A percentile compares a stretch with the other conserved stretches of the same genome.
These are phyloP conservation scores for Aphodius granarius DNA, from an alignment of 2,888 invertebrate genomes.

Conservation along the genomic window DNA sequence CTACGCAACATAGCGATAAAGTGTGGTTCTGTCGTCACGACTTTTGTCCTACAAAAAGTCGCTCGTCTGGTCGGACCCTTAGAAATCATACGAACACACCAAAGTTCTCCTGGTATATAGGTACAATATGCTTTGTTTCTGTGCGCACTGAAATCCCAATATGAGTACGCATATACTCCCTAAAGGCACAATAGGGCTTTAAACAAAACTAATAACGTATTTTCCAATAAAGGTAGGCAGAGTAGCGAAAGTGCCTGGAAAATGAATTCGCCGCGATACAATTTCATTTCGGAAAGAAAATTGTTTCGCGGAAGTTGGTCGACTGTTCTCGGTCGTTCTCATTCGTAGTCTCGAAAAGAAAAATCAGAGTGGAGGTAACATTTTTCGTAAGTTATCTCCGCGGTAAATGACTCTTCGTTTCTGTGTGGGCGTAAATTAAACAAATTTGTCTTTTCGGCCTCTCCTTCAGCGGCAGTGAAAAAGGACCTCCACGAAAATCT, in stretches of 20 bases:
- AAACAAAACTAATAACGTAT: neutral
- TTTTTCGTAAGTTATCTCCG: constrained; percentile 16
- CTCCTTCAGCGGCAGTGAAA: neutral
- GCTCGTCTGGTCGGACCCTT: too few relatives aligned
- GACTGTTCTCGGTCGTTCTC: neutral
- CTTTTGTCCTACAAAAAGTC: too few relatives aligned
- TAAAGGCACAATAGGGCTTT: neutral
- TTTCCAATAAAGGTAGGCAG: neutral
- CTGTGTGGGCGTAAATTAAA: constrained; percentile 16
- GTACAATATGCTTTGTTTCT: too few relatives aligned
- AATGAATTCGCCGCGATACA: neutral
- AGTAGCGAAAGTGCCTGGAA: neutral
- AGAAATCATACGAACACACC: too few relatives aligned
- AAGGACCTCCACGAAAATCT: neutral
- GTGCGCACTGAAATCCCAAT: too few relatives aligned
- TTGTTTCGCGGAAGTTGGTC: neutral
- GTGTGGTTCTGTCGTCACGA: too few relatives aligned
- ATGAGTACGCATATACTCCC: too few relatives aligned
- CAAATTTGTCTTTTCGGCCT: constrained; percentile 7
- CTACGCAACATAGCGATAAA: too few relatives aligned
- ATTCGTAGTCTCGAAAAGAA: neutral
- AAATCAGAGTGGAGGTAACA: constrained; percentile 1
- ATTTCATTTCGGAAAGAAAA: neutral
- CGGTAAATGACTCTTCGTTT: constrained; percentile 14
- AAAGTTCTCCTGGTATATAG: too few relatives aligned